These are phyloP conservation scores for Cyclopterus lumpus DNA, from an alignment of 2,797 vertebrate species.

Conservation along the genomic window DNA sequence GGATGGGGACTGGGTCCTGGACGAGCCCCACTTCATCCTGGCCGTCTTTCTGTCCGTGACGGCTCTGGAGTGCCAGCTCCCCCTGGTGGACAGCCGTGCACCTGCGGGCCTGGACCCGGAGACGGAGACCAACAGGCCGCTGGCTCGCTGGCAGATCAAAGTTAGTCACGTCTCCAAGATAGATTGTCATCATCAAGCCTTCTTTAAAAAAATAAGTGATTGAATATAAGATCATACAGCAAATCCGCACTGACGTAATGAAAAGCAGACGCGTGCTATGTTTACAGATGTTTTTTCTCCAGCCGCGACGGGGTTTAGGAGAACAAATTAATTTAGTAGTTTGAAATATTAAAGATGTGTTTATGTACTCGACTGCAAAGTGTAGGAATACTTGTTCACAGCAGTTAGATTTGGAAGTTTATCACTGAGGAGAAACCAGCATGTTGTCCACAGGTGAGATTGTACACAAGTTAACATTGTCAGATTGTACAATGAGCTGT, in stretches of 20 bases:
- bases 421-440: not conserved
- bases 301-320: not conserved
- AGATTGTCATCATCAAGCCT: not conserved
- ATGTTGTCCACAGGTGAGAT: not conserved
- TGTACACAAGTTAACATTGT: not conserved
- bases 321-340: not conserved
- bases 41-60: slow-evolving; percentile 83
- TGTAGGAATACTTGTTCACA: slow-evolving; percentile 3
- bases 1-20: slow-evolving; percentile 83
- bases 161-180: slow-evolving; percentile 70
- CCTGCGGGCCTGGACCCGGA: slow-evolving; percentile 62
- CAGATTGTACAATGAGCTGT: not conserved
- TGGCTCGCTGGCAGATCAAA: slow-evolving; percentile 91
- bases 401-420: slow-evolving; percentile 6
- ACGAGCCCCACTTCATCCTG: slow-evolving; percentile 75
- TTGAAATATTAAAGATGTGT: slow-evolving; percentile 4
- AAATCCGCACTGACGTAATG: slow-evolving; percentile 14
- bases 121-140: slow-evolving; percentile 71
- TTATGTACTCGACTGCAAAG: not conserved
- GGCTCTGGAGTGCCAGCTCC: slow-evolving; percentile 87
- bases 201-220: not conserved
- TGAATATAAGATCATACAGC: not conserved
- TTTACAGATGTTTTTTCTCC: not conserved
- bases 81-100: slow-evolving; percentile 66
- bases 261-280: not conserved